Evolutionary conservation across 2,113 vertebrate species (phyloP).

Genomic region (Poecilia latipinna): DNA sequence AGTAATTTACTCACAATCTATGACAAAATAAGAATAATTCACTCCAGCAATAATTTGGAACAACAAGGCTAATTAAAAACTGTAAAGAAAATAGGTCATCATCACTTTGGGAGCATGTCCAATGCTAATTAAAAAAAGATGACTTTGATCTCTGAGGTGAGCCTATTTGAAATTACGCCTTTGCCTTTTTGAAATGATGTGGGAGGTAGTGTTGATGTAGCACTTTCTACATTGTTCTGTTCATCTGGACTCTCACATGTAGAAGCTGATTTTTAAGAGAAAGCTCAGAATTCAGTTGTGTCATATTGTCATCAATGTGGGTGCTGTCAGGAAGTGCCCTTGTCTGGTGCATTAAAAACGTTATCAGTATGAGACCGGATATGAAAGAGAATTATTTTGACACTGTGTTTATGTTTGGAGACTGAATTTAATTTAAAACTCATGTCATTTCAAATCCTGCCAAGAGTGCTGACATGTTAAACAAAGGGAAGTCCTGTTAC

Average conservation of each 20-base stretch:
- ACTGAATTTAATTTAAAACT: neutral
- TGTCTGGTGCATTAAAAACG: neutral
- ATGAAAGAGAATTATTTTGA: neutral
- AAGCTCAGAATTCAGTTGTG: too few species aligned
- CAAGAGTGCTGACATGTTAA: neutral
- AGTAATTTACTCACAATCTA: conserved; percentile 26
- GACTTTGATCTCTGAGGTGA: conserved; percentile 66
- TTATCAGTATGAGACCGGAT: neutral
- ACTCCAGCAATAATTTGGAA: conserved; percentile 55
- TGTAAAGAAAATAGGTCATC: conserved; percentile 67
- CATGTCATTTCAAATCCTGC: neutral
- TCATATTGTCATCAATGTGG: too few species aligned
- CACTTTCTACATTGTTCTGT: conserved; percentile 8
- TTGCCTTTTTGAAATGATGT: conserved; percentile 19
- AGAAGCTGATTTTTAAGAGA: too few species aligned
- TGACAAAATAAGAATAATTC: conserved; percentile 43
- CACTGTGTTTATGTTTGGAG: neutral
- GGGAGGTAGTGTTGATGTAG: conserved; percentile 9
- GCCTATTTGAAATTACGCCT: conserved; percentile 21
- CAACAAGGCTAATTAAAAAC: conserved; percentile 68
- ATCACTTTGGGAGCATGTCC: conserved; percentile 48
- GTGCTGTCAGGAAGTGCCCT: neutral
- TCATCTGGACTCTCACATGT: too few species aligned
- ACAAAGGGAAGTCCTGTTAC: neutral
- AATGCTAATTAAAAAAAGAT: conserved; percentile 63